phyloP scores from a whole-genome alignment of 2,888 invertebrate species.

The Griposia aprilina region DNA sequence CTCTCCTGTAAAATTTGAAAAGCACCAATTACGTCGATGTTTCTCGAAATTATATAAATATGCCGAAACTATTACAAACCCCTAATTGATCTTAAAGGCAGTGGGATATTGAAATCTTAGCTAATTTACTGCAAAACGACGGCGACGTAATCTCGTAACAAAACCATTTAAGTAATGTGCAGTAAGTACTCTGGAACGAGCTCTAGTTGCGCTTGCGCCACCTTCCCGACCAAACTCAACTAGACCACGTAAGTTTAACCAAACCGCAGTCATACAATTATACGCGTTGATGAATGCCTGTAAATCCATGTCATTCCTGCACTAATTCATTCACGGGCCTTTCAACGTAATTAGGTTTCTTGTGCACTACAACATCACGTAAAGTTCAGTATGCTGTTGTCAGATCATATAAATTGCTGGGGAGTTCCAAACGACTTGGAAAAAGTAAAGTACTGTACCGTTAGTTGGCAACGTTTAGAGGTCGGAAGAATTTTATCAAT shows the following conservation, averaged over 20 bases:
- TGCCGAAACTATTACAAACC: neutral
- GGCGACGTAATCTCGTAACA: conserved; percentile 9
- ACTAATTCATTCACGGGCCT: conserved; percentile 55
- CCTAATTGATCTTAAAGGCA: conserved; percentile 22
- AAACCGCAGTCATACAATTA: conserved; percentile 28
- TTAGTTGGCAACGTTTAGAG: conserved; percentile 54
- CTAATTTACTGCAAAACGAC: conserved; percentile 5
- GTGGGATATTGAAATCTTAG: conserved; percentile 22
- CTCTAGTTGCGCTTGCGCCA: conserved; percentile 37
- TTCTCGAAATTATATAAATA: neutral
- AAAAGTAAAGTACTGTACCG: conserved; percentile 36
- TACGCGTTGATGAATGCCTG: conserved; percentile 44
- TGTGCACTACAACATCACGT: conserved; percentile 27
- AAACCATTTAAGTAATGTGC: conserved; percentile 25
- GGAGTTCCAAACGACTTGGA: conserved; percentile 48
- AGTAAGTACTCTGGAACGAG: conserved; percentile 22
- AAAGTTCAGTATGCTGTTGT: conserved; percentile 45
- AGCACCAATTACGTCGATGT: too few relatives aligned
- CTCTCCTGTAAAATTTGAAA: too few relatives aligned
- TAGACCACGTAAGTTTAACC: conserved; percentile 25
- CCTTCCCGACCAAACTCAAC: conserved; percentile 23
- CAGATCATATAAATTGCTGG: conserved; percentile 47
- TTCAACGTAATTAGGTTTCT: conserved; percentile 49
- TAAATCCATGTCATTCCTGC: too few relatives aligned
- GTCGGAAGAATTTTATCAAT: conserved; percentile 56